These are phyloP conservation scores for Nannoperca obscura DNA, from an alignment of 2,797 vertebrate genomes.

Conservation along the genomic window DNA sequence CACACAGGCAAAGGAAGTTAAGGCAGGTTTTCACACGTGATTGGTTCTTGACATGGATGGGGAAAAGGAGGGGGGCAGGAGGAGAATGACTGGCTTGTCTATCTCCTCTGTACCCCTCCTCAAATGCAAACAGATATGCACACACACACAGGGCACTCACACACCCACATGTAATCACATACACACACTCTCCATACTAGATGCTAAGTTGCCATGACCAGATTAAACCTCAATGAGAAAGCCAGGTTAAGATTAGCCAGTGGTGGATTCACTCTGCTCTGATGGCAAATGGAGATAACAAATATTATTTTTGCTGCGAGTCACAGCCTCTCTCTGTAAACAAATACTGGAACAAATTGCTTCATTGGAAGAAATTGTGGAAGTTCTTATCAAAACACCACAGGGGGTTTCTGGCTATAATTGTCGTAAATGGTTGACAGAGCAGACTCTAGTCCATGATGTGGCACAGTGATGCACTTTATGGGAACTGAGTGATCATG, in stretches of 20 bases:
- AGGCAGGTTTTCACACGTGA: conserved; percentile 91
- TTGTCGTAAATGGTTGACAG: conserved; percentile 81
- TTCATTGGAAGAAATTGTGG: conserved; percentile 82
- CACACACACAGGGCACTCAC: conserved; percentile 40
- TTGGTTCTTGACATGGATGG: conserved; percentile 86
- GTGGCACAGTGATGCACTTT: conserved; percentile 73
- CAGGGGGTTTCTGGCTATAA: conserved; percentile 80
- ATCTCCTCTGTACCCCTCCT: conserved; percentile 56
- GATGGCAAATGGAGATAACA: conserved; percentile 79
- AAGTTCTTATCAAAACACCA: conserved; percentile 84
- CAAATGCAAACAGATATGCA: conserved; percentile 54
- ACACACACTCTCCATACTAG: conserved; percentile 35
- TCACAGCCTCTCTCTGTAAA: conserved; percentile 80
- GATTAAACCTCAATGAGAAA: conserved; percentile 83
- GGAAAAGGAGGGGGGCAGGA: conserved; percentile 64
- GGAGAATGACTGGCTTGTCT: conserved; percentile 82
- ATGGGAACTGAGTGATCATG: conserved; percentile 60
- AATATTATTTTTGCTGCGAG: conserved; percentile 81
- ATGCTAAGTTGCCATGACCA: conserved; percentile 82
- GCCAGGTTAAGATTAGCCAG: conserved; percentile 82
- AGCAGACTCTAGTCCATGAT: conserved; percentile 70
- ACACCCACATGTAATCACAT: conserved; percentile 8
- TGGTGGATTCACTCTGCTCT: conserved; percentile 75
- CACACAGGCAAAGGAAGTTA: conserved; percentile 87
- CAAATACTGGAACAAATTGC: conserved; percentile 84